These are phyloP conservation scores for Typhlichthys eigenmanni DNA, from an alignment of 2,797 vertebrate species.

Conservation along the genomic window DNA sequence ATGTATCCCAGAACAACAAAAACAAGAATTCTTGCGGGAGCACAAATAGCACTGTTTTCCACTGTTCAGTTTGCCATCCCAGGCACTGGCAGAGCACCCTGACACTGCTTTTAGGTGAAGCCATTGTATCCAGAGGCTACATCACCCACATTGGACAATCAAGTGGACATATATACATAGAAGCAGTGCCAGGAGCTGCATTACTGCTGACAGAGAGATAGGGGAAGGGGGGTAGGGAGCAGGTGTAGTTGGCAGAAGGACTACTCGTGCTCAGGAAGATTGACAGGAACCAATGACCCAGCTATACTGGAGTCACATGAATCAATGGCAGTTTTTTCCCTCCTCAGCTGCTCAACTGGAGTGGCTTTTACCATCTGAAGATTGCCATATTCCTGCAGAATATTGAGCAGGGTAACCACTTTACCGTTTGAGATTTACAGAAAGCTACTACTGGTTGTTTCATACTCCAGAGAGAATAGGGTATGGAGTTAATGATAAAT, in stretches of 20 bases:
- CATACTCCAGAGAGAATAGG: no score
- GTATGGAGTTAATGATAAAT: no score
- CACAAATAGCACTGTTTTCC: slow-evolving; percentile 24
- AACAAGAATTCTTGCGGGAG: slow-evolving; percentile 29
- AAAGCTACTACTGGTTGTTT: not conserved
- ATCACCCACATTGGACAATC: slow-evolving; percentile 68
- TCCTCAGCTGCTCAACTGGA: slow-evolving; percentile 28
- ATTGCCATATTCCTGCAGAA: slow-evolving; percentile 36
- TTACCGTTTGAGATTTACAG: not conserved
- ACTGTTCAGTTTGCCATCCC: slow-evolving; percentile 4
- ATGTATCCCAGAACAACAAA: slow-evolving; percentile 31
- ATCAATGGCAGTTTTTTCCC: slow-evolving; percentile 49
- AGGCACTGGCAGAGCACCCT: slow-evolving; percentile 7
- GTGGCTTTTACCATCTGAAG: slow-evolving; percentile 41
- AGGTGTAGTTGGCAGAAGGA: slow-evolving; percentile 7
- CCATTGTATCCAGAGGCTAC: slow-evolving; percentile 50
- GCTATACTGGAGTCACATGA: slow-evolving; percentile 53
- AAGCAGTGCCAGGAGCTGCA: slow-evolving; percentile 48
- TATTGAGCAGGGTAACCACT: slow-evolving; percentile 30
- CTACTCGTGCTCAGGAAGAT: slow-evolving; percentile 49
- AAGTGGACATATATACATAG: slow-evolving; percentile 50
- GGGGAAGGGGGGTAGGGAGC: not conserved
- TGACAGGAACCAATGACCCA: slow-evolving; percentile 70
- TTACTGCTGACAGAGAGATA: slow-evolving; percentile 18
- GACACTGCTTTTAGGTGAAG: no score